Base-by-base conservation (phyloP, 2,113 vertebrate genomes). In the Etheostoma cragini region DNA sequence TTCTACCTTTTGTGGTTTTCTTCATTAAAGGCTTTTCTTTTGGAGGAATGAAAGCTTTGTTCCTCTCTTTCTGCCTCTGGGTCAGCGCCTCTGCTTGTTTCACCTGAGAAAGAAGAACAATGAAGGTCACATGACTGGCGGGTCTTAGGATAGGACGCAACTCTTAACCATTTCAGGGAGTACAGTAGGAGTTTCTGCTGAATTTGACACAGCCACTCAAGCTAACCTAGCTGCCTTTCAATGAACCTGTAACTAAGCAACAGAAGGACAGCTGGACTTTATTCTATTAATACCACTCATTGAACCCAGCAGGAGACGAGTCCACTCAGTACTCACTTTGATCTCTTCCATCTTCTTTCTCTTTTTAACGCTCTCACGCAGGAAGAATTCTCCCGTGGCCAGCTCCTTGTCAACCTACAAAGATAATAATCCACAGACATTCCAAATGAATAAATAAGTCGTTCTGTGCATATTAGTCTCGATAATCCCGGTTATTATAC, bases 31-130 rank as follows among this genome's bases (percentile, higher is more conserved):
- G 92, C 69, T 98, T 99, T 93, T 99, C 98, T 89, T 98, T 98
- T 3, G 98, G 98, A 87, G 98, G 97, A 87, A 99, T 95, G 89
- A 99, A 99, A 5, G 96, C 97, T 94, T 97, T 98, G 78, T 98
- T 97, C 82, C 98, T 94, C 94, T 98, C 95, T 67, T 98, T 96
- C 83, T 99, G 97, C 82, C 95, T 97, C 89, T 93, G 98, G 71
- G 87, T 96, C 73, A 97, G 4, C 12, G 95, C 96, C 72, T 97
- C 97, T 42, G 96, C 95, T 94, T 99, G 97, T 88, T 97, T 99
- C 64, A 94, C 96, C 98, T 99, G 46, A 42, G 38, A 84, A 83
- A 80, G 53, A 87, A 66, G 6, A 86, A 58, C 21, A 50, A 38
- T 3, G n/a, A 64, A 11, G 45, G 7, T n/a, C n/a, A 52, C 10